Evolutionary conservation across 2,797 vertebrate genomes (phyloP).

Genomic region (Xenops minutus): DNA sequence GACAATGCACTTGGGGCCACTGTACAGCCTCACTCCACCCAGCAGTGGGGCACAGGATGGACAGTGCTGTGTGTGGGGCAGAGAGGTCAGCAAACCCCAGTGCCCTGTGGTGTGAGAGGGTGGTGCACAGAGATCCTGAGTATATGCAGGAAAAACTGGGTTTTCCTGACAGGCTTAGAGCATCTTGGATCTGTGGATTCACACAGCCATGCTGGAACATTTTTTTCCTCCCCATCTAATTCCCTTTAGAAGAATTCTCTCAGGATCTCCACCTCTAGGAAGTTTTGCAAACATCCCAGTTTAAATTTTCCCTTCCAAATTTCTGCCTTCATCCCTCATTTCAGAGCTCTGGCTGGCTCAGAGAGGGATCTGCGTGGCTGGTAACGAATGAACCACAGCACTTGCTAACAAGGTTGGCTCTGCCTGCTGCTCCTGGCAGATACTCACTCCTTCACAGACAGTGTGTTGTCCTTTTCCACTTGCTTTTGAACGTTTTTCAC

Average conservation of each 20-base stretch:
- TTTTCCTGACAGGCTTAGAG: neutral
- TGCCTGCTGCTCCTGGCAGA: neutral
- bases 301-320: neutral
- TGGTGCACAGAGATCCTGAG: neutral
- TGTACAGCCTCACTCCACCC: neutral
- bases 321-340: neutral
- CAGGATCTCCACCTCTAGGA: neutral
- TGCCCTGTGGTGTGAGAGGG: neutral
- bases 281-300: neutral
- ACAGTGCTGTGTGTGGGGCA: neutral
- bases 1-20: neutral
- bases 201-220: neutral
- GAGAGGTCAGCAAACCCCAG: neutral
- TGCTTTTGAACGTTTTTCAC: conserved; percentile 73
- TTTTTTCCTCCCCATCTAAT: neutral
- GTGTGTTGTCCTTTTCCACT: conserved; percentile 49
- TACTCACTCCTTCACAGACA: conserved; percentile 83
- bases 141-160: fast-evolving
- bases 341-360: neutral
- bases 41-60: neutral
- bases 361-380: neutral
- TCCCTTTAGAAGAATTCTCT: neutral
- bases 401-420: neutral
- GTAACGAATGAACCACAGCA: neutral
- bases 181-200: neutral